phyloP scores from a whole-genome alignment of 2,888 invertebrate genomes.

The Drosophila meridiana region DNA sequence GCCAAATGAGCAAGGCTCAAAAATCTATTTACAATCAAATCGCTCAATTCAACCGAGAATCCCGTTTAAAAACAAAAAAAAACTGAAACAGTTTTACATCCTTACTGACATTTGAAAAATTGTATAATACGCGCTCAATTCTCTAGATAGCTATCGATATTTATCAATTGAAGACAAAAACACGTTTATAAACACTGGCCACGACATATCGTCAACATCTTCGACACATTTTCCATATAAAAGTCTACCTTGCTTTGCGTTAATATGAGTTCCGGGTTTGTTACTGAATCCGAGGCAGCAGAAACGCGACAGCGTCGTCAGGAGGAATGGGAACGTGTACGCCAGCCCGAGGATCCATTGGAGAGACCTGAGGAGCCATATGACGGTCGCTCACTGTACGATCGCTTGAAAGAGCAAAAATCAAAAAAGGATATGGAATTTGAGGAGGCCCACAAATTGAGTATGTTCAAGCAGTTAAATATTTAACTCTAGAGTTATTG shows the following conservation, averaged over 20 bases:
- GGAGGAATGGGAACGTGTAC: constrained; percentile 98
- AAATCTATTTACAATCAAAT: constrained; percentile 34
- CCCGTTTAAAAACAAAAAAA: not conserved
- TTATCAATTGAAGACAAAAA: constrained; percentile 2
- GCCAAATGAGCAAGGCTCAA: constrained; percentile 41
- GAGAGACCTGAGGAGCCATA: constrained; percentile 95
- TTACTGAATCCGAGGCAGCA: constrained; percentile 93
- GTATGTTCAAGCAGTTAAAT: constrained; percentile 86
- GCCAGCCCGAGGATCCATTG: constrained; percentile 94
- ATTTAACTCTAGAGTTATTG: not conserved
- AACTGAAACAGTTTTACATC: not conserved
- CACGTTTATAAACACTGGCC: constrained; percentile 30
- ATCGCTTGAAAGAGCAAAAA: constrained; percentile 96
- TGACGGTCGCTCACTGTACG: constrained; percentile 95
- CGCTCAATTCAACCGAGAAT: constrained; percentile 28
- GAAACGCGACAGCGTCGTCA: constrained; percentile 93
- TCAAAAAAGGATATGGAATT: constrained; percentile 96
- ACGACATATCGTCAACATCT: constrained; percentile 40
- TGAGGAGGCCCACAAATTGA: constrained; percentile 98
- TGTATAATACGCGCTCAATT: not conserved
- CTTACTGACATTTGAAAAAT: not conserved
- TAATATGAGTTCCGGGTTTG: constrained; percentile 95
- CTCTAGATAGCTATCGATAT: constrained; percentile 20
- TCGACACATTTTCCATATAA: constrained; percentile 44
- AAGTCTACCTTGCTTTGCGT: not conserved